Evolutionary conservation across 2,888 invertebrate species (phyloP).

Genomic region (Xestia sexstrigata): DNA sequence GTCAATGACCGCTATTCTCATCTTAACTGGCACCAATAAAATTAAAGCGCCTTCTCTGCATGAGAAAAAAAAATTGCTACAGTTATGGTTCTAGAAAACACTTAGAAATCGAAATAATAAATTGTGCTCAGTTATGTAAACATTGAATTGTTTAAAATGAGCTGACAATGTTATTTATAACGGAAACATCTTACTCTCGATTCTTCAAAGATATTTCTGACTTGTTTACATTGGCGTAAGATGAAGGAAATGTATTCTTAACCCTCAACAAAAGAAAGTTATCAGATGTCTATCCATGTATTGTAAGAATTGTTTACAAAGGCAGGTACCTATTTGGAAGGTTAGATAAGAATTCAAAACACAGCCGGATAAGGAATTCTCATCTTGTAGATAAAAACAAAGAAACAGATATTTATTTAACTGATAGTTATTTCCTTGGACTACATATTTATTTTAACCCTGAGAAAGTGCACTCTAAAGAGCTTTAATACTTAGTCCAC

Average conservation of each 20-base stretch:
- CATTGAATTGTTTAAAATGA: constrained; percentile 8
- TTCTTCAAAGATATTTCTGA: constrained; percentile 13
- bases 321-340: not conserved
- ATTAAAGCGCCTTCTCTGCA: too few species aligned
- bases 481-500: too few species aligned
- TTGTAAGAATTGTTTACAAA: not conserved
- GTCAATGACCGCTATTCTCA: too few species aligned
- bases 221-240: not conserved
- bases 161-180: constrained; percentile 18
- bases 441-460: not conserved
- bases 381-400: not conserved
- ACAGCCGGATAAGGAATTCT: not conserved
- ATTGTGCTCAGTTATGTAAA: constrained; percentile 4
- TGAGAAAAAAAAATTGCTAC: not conserved
- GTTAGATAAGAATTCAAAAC: not conserved
- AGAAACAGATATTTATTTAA: not conserved
- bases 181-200: not conserved
- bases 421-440: not conserved
- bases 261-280: constrained; percentile 5
- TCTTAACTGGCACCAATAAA: too few species aligned
- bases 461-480: not conserved
- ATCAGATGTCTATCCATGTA: not conserved
- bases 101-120: not conserved
- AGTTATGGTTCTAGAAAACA: too few species aligned
- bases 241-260: not conserved